Evolutionary conservation across 2,888 invertebrate genomes (phyloP).

Genomic region (Caenorhabditis japonica): DNA sequence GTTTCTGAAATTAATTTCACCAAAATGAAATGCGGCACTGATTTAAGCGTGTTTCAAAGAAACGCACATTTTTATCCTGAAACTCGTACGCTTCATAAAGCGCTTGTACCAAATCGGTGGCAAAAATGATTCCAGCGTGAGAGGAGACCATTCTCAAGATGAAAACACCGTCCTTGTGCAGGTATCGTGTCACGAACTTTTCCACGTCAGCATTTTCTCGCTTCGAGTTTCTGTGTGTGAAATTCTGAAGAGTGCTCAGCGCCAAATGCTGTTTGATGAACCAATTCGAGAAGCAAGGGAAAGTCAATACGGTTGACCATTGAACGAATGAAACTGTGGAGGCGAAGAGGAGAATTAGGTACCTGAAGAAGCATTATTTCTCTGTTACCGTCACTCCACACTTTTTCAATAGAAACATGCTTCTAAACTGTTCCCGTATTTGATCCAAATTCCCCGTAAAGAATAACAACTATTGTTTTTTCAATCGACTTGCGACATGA

Average conservation of each 20-base stretch:
- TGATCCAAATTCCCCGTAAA: too few relatives aligned
- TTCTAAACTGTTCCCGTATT: too few relatives aligned
- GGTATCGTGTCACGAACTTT: conserved; percentile 71
- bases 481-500: too few relatives aligned
- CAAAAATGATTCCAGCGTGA: conserved; percentile 75
- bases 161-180: conserved; percentile 74
- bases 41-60: not conserved
- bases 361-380: conserved; percentile 64
- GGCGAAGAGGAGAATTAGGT: conserved; percentile 65
- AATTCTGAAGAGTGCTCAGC: conserved; percentile 61
- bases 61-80: conserved; percentile 34
- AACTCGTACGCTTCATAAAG: conserved; percentile 65
- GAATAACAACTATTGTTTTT: too few relatives aligned
- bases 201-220: conserved; percentile 60
- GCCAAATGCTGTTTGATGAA: conserved; percentile 73
- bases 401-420: not conserved
- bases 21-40: too few relatives aligned
- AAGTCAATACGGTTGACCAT: conserved; percentile 69
- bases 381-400: not conserved
- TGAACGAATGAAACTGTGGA: conserved; percentile 70
- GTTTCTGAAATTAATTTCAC: conserved; percentile 50
- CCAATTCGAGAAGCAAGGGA: conserved; percentile 74
- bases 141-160: conserved; percentile 74
- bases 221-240: conserved; percentile 38
- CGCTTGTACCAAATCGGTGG: conserved; percentile 69